phyloP scores from a whole-genome alignment of 2,113 vertebrate genomes.

The Callochromis pleurospilus region DNA sequence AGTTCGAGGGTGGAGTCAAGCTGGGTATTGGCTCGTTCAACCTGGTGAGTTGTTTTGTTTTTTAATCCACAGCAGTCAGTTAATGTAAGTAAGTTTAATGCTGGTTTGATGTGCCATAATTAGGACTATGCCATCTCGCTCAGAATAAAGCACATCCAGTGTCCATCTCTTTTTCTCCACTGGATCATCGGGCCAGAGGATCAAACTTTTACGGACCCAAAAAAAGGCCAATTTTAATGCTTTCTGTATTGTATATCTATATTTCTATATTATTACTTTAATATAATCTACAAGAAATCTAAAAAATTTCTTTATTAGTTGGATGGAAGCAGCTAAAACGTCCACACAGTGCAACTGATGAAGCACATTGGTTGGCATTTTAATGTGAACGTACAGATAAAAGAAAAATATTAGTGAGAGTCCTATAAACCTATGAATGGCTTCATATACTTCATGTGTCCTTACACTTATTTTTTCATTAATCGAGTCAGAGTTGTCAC shows the following conservation, averaged over 20 bases:
- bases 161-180: neutral
- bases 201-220: neutral
- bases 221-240: neutral
- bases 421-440: neutral
- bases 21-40: conserved; percentile 95
- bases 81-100: rapidly evolving
- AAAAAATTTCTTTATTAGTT: neutral
- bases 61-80: neutral
- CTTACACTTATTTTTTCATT: neutral
- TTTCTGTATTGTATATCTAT: rapidly evolving
- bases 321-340: neutral
- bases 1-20: conserved; percentile 94
- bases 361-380: neutral
- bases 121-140: neutral
- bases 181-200: neutral
- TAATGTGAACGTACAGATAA: neutral
- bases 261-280: neutral
- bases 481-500: neutral
- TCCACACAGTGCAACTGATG: neutral
- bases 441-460: neutral
- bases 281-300: neutral
- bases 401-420: neutral
- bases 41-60: conserved; percentile 72
- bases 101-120: neutral
- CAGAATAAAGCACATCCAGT: neutral